Evolutionary conservation across 2,797 vertebrate genomes (phyloP), one percentile per base, ranked within the genome.

Genomic region (Delichon dasypus): DNA sequence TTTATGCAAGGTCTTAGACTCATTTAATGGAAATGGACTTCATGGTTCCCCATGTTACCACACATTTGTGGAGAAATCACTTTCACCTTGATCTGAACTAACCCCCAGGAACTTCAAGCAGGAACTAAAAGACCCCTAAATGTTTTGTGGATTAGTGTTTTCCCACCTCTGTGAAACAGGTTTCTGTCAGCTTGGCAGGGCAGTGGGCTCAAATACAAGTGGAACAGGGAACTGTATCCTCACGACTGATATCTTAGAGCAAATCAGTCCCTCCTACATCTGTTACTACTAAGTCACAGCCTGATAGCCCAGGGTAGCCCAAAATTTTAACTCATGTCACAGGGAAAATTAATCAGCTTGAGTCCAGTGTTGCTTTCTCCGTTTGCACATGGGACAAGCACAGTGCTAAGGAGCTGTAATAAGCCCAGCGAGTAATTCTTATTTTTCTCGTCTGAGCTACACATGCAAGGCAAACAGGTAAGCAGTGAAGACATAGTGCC

Each of bases 381-480:
- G 27, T 14, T 16, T 16, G 54, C 42, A 44, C 11, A 4, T 26
- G 51, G 25, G 30, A 47, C 48, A 68, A 15, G 8, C 22, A 36
- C 51, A 23, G 48, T 0, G 0, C 53, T 70, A 42, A 58, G 36
- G 74, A 0, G 2, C 17, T 2, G 0, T 26, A 44, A 67, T 0
- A 61, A 38, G 51, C 32, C 13, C 45, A 82, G 23, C 2, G 77
- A 36, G 47, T 60, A 44, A 45, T 61, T 8, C 4, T 32, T 30
- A 6, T 50, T 64, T 86, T 75, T 66, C 16, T 92, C 21, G 13
- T 90, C 47, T 78, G 38, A 62, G 15, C 27, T 32, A 54, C 14
- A 18, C 29, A 19, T 36, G 44, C 20, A 76, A 80, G 34, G 38
- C 36, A 76, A 73, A n/a, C 14, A 66, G 20, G 51, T 10, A 72